Evolutionary conservation across 1,140 invertebrate species (phyloP).

Genomic region (Sycobia sp.): DNA sequence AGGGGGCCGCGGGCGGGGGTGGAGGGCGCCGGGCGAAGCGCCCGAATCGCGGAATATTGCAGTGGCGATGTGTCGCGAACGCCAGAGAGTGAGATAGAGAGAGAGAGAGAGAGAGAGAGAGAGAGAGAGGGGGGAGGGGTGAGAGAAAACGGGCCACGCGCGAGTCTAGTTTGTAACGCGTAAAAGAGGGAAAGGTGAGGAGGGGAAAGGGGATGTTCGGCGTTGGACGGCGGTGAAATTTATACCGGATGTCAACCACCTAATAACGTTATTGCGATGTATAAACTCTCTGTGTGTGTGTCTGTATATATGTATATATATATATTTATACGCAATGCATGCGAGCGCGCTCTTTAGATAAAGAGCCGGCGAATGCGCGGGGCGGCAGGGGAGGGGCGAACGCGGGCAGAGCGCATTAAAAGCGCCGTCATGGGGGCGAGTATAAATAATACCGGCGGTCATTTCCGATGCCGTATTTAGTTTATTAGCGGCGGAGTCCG

Average conservation of each 20-base stretch:
- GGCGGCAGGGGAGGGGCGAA: background rate
- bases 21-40: too few relatives aligned
- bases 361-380: conserved; percentile 11
- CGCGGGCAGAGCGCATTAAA: conserved; percentile 46
- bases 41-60: conserved; percentile 17
- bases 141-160: too few relatives aligned
- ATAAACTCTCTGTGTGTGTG: conserved; percentile 42
- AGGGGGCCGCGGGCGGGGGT: too few relatives aligned
- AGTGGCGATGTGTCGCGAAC: background rate
- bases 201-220: too few relatives aligned
- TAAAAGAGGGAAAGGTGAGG: too few relatives aligned
- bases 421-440: conserved; percentile 46
- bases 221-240: too few relatives aligned
- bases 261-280: conserved; percentile 59
- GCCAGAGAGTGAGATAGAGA: too few relatives aligned
- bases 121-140: background rate
- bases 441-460: conserved; percentile 57
- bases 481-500: conserved; percentile 51
- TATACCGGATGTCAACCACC: conserved; percentile 56
- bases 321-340: too few relatives aligned
- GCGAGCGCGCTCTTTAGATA: conserved; percentile 28
- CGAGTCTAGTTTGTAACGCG: too few relatives aligned
- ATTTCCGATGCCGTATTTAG: conserved; percentile 58
- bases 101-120: too few relatives aligned
- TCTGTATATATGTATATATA: too few relatives aligned